These are phyloP conservation scores for Sturmia bella DNA, from an alignment of 2,888 invertebrate species.

Conservation along the genomic window DNA sequence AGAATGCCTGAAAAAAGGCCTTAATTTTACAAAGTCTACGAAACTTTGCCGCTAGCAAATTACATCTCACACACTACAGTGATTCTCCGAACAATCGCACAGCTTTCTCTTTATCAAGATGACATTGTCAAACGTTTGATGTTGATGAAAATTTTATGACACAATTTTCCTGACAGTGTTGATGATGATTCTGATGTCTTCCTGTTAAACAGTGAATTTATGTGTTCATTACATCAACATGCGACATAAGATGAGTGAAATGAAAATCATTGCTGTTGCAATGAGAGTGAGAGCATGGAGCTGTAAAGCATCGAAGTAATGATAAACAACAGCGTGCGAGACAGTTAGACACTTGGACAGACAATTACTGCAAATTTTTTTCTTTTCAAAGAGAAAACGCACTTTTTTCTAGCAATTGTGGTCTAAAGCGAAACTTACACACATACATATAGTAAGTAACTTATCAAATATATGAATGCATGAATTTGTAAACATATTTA, in stretches of 20 bases:
- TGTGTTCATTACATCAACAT: conserved; percentile 35
- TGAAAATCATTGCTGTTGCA: conserved; percentile 57
- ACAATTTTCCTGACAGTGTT: conserved; percentile 64
- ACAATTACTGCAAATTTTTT: conserved; percentile 33
- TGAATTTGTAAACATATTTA: not conserved
- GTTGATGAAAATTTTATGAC: conserved; percentile 70
- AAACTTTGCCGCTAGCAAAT: conserved; percentile 20
- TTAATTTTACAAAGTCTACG: too few species aligned
- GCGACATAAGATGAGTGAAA: conserved; percentile 57
- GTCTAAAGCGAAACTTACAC: not conserved
- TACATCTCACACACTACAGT: too few species aligned
- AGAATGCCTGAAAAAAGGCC: too few species aligned
- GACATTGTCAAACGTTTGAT: conserved; percentile 61
- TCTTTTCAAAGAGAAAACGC: conserved; percentile 20
- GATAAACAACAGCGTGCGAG: conserved; percentile 45
- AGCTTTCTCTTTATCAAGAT: conserved; percentile 52
- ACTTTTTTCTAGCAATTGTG: not conserved
- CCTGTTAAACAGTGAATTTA: conserved; percentile 58
- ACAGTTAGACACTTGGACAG: conserved; percentile 31
- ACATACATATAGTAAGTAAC: not conserved
- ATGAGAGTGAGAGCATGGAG: conserved; percentile 8
- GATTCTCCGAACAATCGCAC: not conserved
- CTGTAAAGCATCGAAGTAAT: conserved; percentile 24
- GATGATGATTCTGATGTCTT: conserved; percentile 70
- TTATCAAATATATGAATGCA: not conserved